A percentile compares a stretch with the other conserved stretches of the same genome.
phyloP scores from a whole-genome alignment of 2,113 vertebrate genomes.

The Morone chrysops region DNA sequence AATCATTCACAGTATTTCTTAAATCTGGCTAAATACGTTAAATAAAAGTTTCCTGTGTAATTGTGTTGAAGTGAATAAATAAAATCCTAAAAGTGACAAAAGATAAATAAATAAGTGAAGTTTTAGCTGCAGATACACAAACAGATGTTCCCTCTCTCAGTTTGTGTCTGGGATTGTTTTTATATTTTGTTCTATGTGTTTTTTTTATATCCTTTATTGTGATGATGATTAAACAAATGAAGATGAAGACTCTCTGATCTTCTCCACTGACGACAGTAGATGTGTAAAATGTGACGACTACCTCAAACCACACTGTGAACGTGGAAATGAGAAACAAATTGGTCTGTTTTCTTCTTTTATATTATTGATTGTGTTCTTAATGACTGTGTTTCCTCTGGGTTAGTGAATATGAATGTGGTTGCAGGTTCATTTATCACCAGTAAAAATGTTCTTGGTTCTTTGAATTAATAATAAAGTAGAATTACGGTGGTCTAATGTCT shows the following conservation, averaged over 20 bases:
- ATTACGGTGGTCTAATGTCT: background rate
- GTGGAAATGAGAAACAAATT: background rate
- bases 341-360: background rate
- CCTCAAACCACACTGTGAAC: background rate
- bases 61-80: background rate
- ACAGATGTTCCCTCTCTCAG: too few relatives aligned
- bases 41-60: background rate
- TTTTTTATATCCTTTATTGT: too few relatives aligned
- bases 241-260: background rate
- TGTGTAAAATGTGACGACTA: background rate
- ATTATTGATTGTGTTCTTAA: background rate
- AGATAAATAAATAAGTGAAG: too few relatives aligned
- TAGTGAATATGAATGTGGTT: background rate
- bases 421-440: background rate
- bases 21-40: too few relatives aligned
- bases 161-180: too few relatives aligned
- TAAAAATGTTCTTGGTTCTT: background rate
- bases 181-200: too few relatives aligned
- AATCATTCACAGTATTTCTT: too few relatives aligned
- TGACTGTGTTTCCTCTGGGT: background rate
- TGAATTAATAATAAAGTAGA: background rate
- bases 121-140: too few relatives aligned
- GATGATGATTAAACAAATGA: too few relatives aligned
- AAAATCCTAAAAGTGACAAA: too few relatives aligned
- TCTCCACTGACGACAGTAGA: too few relatives aligned